Evolutionary conservation across 1,140 invertebrate species (phyloP), one percentile per base, ranked within the genome.

Genomic region (Muscidifurax raptorellus): DNA sequence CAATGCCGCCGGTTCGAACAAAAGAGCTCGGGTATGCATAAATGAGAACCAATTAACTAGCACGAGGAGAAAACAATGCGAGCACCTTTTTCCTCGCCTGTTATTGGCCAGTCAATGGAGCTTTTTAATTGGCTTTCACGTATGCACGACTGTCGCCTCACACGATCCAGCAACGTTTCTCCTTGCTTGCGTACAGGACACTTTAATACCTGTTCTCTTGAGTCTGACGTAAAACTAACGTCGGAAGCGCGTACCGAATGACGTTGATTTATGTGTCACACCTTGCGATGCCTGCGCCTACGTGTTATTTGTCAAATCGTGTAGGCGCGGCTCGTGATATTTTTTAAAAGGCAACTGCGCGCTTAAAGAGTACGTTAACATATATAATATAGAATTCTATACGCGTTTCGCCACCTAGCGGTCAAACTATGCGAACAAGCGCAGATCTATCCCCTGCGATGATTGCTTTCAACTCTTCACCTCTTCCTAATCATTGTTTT

Each of bases 221-320:
- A 32, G 32, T 32, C 32, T 32, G 64, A 32, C 22, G 69, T 59
- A 81, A 69, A 81, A 72, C 72, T 81, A 25, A 9, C 27, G 15
- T 59, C 52, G 30, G 80, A 47, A 71, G 69, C 27, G 67, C 67
- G 25, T 25, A 72, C 66, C 36, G 7, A 52, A 12, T 28, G 69
- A 81, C 80, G 67, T 74, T 81, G 69, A 81, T 81, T 81, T 81
- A 81, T 74, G 59, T 74, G 28, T 71, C 25, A 28, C 28, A 10
- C 7, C 7, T 40, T 40, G 10, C 10, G 10, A 40, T n/a, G n/a
- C n/a, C n/a, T n/a, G n/a, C n/a, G n/a, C n/a, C n/a, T n/a, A n/a
- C n/a, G n/a, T n/a, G n/a, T n/a, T n/a, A n/a, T n/a, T n/a, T n/a
- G n/a, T n/a, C n/a, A n/a, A n/a, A n/a, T n/a, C n/a, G n/a, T n/a